Evolutionary conservation across 2,113 vertebrate species (phyloP).

Genomic region (Leptosomus discolor): DNA sequence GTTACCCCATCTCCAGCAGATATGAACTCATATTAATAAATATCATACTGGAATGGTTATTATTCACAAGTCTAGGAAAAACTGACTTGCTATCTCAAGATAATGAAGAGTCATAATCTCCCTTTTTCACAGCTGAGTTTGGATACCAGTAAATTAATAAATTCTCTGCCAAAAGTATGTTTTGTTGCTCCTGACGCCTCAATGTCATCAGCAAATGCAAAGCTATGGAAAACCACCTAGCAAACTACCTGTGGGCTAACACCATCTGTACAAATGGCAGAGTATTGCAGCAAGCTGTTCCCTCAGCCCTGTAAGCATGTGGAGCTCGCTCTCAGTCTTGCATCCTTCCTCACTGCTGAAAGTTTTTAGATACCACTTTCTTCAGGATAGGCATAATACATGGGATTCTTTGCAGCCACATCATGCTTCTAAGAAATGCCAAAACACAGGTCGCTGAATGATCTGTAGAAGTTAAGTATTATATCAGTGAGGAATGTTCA

Average conservation of each 20-base stretch:
- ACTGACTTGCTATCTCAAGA: not conserved
- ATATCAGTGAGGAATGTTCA: not conserved
- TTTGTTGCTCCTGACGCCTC: not conserved
- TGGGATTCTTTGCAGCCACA: not conserved
- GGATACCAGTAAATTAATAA: not conserved
- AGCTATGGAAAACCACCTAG: not conserved
- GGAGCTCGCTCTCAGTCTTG: not conserved
- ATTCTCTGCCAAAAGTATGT: not conserved
- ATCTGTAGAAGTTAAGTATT: not conserved
- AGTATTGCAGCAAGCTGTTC: not conserved
- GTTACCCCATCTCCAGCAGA: not conserved
- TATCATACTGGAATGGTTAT: not conserved
- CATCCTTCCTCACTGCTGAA: not conserved
- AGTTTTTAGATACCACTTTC: not conserved
- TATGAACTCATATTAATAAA: not conserved
- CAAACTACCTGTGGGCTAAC: not conserved
- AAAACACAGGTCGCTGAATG: not conserved
- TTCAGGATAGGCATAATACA: not conserved
- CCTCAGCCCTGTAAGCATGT: fast-evolving
- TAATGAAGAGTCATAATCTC: not conserved
- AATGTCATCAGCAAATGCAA: not conserved
- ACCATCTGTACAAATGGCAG: fast-evolving
- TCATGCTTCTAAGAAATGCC: not conserved
- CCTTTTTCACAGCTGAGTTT: not conserved
- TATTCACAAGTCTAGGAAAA: not conserved